Percentiles rank a stretch among this genome's conserved stretches.
Evolutionary conservation across 1,140 invertebrate genomes (phyloP).

Genomic region (Eueides isabella): DNA sequence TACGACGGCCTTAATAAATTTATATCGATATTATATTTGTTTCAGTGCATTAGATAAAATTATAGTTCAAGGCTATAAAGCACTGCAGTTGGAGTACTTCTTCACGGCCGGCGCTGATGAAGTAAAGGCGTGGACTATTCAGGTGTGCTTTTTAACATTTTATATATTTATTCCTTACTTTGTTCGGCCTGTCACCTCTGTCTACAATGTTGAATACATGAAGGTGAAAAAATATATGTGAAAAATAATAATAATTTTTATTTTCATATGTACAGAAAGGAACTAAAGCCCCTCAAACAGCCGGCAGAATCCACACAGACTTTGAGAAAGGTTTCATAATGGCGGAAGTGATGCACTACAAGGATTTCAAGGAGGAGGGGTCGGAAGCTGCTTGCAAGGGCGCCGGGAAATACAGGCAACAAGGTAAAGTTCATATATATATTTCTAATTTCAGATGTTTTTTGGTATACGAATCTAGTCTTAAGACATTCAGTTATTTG

Average conservation of each 20-base stretch:
- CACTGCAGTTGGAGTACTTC: conserved; percentile 97
- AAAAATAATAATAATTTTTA: conserved; percentile 9
- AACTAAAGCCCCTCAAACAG: conserved; percentile 98
- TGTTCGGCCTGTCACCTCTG: too few relatives aligned
- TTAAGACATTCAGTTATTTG: too few relatives aligned
- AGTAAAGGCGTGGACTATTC: conserved; percentile 99
- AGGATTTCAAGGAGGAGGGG: conserved; percentile 98
- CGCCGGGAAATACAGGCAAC: conserved; percentile 98
- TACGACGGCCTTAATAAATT: background rate
- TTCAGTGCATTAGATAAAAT: conserved; percentile 94
- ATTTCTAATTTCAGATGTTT: background rate
- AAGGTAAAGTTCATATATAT: conserved; percentile 82
- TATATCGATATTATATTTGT: background rate
- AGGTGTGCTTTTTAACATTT: conserved; percentile 83
- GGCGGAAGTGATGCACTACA: conserved; percentile 99
- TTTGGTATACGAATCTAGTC: too few relatives aligned
- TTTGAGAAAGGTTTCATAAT: conserved; percentile 99
- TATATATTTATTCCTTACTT: too few relatives aligned
- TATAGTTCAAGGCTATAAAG: conserved; percentile 98
- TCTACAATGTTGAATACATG: too few relatives aligned
- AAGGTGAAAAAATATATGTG: too few relatives aligned
- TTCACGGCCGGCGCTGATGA: conserved; percentile 98
- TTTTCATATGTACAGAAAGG: conserved; percentile 87
- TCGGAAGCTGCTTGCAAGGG: conserved; percentile 94
- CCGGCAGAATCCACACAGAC: conserved; percentile 98